Base-by-base conservation (phyloP, 2,113 vertebrate genomes). In the Python bivittatus region DNA sequence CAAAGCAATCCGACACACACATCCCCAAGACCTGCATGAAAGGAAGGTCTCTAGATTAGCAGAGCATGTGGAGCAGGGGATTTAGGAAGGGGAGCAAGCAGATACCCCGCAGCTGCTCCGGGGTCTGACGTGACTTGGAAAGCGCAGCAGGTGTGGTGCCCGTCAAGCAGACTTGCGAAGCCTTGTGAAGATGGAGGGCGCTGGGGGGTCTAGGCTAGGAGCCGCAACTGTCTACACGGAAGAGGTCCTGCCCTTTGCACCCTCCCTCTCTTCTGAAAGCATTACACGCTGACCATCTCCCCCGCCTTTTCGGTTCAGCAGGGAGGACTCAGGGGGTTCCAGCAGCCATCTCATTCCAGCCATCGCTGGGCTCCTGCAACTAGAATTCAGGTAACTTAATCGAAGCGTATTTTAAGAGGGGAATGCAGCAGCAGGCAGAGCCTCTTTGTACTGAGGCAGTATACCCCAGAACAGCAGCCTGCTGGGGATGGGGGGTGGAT, bases 341-440 rank as follows among this genome's bases (percentile, higher is more conserved):
- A 91, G 60, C 86, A 87, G 56, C 84, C 93, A 9, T 79, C 94
- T 94, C 1, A 98, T 99, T 15, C 98, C 99, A 13, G 98, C 99
- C 1, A 96, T 99, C 91, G 97, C 92, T 89, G 97, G 98, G 87
- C 97, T 99, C 3, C 97, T 96, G 93, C 98, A 98, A 90, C 95
- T 99, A 6, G 98, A 99, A 92, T 98, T 99, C 93, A 97, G 97
- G 98, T 98, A 96, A 98, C 98, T 96, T 15, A 48, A 79, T 8
- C n/a, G 11, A 0, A 0, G 68, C 4, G 88, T 22, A 89, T 58
- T 12, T 72, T 85, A 23, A 72, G 0, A 58, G 42, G 0, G 4
- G 48, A 29, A 20, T 4, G n/a, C 54, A 33, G 27, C 29, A n/a
- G 15, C 23, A 15, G 42, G 84, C 72, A 79, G 68, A 38, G 20